phyloP scores from a whole-genome alignment of 2,113 vertebrate species.

The Hippocampus mohnikei region DNA sequence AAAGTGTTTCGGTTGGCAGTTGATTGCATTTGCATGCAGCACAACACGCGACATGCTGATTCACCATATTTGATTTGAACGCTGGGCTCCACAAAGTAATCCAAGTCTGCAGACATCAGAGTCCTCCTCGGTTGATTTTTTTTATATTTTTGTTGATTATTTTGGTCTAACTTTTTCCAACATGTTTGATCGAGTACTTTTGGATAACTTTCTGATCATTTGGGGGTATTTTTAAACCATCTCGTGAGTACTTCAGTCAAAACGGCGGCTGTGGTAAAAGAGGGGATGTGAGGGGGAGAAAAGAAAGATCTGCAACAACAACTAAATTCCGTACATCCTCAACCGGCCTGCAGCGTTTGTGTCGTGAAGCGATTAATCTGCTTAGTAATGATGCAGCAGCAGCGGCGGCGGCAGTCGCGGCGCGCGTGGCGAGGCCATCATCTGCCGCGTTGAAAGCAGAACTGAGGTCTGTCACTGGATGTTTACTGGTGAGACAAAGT shows the following conservation, averaged over 20 bases:
- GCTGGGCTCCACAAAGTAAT: too few relatives aligned
- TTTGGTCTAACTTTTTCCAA: not conserved
- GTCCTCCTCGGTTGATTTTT: too few relatives aligned
- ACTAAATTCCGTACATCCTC: conserved; percentile 19
- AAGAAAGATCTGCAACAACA: conserved; percentile 29
- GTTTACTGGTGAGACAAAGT: not conserved
- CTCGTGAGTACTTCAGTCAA: conserved; percentile 29
- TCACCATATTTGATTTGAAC: too few relatives aligned
- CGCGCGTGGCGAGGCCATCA: conserved; percentile 31
- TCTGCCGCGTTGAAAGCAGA: conserved; percentile 5
- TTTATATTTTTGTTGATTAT: too few relatives aligned
- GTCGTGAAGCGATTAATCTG: conserved; percentile 40
- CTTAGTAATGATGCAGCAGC: conserved; percentile 10
- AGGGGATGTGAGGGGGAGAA: conserved; percentile 20
- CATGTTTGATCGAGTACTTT: not conserved
- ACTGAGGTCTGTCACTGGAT: conserved; percentile 33
- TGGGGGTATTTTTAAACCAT: conserved; percentile 6
- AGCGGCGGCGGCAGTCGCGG: not conserved
- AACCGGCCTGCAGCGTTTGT: conserved; percentile 19
- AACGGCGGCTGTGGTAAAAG: conserved; percentile 13
- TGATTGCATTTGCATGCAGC: too few relatives aligned
- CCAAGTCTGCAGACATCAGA: too few relatives aligned
- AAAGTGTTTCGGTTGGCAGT: too few relatives aligned
- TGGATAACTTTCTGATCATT: not conserved
- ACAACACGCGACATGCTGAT: too few relatives aligned